A percentile compares a stretch with the other conserved stretches of the same genome.
Conservation (phyloP, 2,113 vertebrate genomes). For the Falcunculus frontatus region DNA sequence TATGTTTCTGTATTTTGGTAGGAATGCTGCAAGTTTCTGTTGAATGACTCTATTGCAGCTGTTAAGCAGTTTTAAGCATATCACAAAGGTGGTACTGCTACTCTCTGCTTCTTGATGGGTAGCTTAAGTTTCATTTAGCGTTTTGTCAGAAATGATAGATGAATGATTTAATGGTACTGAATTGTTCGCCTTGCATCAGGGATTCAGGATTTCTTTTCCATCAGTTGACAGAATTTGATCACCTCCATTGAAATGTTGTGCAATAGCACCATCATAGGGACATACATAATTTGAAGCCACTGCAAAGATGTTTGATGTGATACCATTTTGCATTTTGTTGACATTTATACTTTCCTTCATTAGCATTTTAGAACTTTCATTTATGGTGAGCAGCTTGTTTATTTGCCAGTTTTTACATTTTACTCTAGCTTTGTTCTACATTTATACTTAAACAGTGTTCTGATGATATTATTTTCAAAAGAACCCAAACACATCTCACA, state of each 20-base stretch:
- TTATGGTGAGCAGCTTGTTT: not conserved
- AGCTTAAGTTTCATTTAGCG: not conserved
- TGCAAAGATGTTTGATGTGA: not conserved
- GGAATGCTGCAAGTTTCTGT: not conserved
- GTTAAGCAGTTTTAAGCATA: not conserved
- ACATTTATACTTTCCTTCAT: not conserved
- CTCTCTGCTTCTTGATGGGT: not conserved
- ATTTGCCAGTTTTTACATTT: not conserved
- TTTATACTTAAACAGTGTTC: not conserved
- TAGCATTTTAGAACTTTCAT: not conserved
- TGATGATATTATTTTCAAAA: not conserved
- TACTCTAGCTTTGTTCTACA: not conserved
- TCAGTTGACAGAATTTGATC: not conserved
- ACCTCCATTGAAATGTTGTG: not conserved
- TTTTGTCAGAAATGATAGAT: conserved; percentile 22
- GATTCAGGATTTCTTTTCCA: not conserved
- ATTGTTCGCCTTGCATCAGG: not conserved
- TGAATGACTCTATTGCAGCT: not conserved
- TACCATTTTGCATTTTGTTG: not conserved
- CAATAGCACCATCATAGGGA: not conserved
- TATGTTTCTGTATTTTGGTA: not conserved
- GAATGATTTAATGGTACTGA: not conserved
- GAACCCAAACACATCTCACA: not conserved
- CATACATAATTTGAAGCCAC: not conserved
- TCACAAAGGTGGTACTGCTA: not conserved